Evolutionary conservation across 2,113 vertebrate species (phyloP).

Genomic region (Canis aureus): DNA sequence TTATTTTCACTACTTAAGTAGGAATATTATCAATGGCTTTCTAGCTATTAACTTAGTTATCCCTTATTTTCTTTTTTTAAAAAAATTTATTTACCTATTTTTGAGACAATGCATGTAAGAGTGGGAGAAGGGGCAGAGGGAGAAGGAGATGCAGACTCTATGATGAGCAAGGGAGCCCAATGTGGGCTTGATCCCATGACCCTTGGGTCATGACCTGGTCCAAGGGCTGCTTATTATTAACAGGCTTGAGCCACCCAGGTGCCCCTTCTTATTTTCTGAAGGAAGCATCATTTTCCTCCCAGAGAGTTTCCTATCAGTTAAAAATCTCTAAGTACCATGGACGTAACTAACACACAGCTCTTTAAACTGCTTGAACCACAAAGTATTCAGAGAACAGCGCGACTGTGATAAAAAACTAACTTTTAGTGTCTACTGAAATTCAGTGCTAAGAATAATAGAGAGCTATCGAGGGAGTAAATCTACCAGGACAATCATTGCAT

Average conservation of each 20-base stretch:
- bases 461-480: background rate
- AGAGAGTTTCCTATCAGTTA: slow-evolving; percentile 28
- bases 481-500: slow-evolving; percentile 47
- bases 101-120: background rate
- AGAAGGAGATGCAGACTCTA: background rate
- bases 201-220: background rate
- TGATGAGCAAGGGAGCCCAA: background rate
- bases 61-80: background rate
- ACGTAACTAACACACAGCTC: background rate
- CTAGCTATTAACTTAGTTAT: slow-evolving; percentile 21
- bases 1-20: background rate
- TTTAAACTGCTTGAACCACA: slow-evolving; percentile 28
- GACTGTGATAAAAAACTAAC: background rate
- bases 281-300: slow-evolving; percentile 46
- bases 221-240: background rate
- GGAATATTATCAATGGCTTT: background rate
- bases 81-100: background rate
- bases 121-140: background rate
- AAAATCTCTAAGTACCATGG: slow-evolving; percentile 54
- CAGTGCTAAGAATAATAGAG: slow-evolving; percentile 40
- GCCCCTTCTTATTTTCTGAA: background rate
- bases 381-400: background rate
- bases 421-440: slow-evolving; percentile 26
- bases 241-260: background rate
- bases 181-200: background rate